Evolutionary conservation across 2,888 invertebrate genomes (phyloP).

Genomic region (Nemapogon koenigi): DNA sequence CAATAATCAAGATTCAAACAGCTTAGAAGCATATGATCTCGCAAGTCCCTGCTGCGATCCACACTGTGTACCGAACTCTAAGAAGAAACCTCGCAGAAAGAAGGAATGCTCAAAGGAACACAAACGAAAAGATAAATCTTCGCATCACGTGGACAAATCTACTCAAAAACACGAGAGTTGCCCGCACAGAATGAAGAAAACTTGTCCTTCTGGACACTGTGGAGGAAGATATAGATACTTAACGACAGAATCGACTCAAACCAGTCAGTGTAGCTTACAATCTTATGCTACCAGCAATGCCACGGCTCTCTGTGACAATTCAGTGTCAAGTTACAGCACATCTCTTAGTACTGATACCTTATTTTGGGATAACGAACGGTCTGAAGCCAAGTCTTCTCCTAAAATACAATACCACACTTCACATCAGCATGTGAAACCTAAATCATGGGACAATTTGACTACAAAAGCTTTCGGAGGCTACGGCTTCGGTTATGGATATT

Average conservation of each 20-base stretch:
- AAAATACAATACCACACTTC: conserved; percentile 56
- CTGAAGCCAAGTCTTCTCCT: conserved; percentile 47
- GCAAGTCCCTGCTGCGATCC: conserved; percentile 89
- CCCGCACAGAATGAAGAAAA: conserved; percentile 53
- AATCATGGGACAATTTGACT: conserved; percentile 89
- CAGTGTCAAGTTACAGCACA: conserved; percentile 82
- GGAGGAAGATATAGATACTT: conserved; percentile 65
- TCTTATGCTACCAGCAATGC: conserved; percentile 83
- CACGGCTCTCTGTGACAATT: conserved; percentile 70
- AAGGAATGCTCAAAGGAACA: conserved; percentile 70
- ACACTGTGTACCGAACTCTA: conserved; percentile 77
- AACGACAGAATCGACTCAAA: conserved; percentile 71
- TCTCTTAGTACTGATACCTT: conserved; percentile 87
- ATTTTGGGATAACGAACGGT: conserved; percentile 75
- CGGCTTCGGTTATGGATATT: conserved; percentile 85
- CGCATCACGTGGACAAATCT: conserved; percentile 55
- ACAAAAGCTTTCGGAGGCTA: conserved; percentile 87
- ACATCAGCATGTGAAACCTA: conserved; percentile 71
- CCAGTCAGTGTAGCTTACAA: conserved; percentile 82
- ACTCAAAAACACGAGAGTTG: conserved; percentile 51
- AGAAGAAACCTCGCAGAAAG: conserved; percentile 56
- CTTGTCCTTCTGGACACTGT: conserved; percentile 42
- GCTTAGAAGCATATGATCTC: conserved; percentile 84
- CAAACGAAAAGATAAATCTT: conserved; percentile 63
- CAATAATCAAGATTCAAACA: conserved; percentile 74